Evolutionary conservation across 2,797 vertebrate species (phyloP), one percentile per base, ranked within the genome.

Genomic region (Pipistrellus nathusii): DNA sequence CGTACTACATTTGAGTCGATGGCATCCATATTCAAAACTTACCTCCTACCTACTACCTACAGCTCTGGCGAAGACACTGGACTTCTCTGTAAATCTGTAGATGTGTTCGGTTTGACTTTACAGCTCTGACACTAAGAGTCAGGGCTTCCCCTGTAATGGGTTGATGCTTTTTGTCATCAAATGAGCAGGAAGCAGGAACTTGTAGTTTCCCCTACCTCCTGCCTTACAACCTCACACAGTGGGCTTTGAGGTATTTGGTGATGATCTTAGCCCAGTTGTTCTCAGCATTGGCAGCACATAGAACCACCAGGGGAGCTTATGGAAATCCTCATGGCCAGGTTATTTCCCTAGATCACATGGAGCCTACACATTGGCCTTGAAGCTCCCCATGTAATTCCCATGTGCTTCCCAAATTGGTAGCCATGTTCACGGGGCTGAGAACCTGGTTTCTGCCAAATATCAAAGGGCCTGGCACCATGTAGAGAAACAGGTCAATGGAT

Each of bases 141-240:
- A 14, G 35, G 20, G 14, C 8, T 8, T 11, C 14, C 62, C 25
- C 38, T 3, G 0, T 66, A 44, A 1, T 1, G 0, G 15, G 4
- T 9, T 17, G 21, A 35, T 51, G 27, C 21, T 55, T 14, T 14
- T 30, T 93, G 18, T 32, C 41, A 18, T 73, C 71, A 51, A 5
- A 71, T 41, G 14, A 35, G 18, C n/a, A 91, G 27, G 25, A 1
- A 38, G 46, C 30, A 48, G 21, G 32, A 15, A 64, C 41, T 48
- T 4, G 14, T 27, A 69, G 25, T 35, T 35, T 20, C 66, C 23
- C 32, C 8, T n/a, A 11, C 14, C 8, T 68, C 25, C 8, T 15
- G 30, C 46, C 51, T 90, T n/a, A 55, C 41, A 41, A 13, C 15
- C 27, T 81, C 44, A 77, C 27, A 14, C 7, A 30, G 2, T 30